phyloP scores from a whole-genome alignment of 2,113 vertebrate genomes.

The Romanogobio albipinnatus region DNA sequence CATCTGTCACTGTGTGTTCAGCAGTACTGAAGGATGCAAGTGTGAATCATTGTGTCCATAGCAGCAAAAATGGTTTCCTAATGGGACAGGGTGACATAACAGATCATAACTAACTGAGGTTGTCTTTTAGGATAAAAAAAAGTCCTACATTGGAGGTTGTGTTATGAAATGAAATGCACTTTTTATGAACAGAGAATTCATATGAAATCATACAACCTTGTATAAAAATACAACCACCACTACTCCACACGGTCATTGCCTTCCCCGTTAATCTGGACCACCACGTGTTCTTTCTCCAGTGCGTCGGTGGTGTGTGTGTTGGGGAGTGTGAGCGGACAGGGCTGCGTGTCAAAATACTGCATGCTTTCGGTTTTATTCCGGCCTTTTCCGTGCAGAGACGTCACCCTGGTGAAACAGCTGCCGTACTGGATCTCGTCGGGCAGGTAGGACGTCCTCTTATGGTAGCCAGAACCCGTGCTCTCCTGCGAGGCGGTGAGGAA shows the following conservation, averaged over 20 bases:
- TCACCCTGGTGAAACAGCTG: constrained; percentile 81
- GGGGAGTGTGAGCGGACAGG: constrained; percentile 64
- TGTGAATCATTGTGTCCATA: constrained; percentile 8
- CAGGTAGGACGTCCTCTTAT: constrained; percentile 94
- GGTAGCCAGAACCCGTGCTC: constrained; percentile 90
- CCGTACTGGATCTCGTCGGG: constrained; percentile 88
- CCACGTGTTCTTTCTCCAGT: constrained; percentile 87
- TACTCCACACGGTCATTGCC: constrained; percentile 75
- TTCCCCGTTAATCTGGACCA: constrained; percentile 86
- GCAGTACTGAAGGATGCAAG: background rate
- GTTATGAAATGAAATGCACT: constrained; percentile 42
- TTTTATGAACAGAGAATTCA: constrained; percentile 20
- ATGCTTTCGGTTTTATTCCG: constrained; percentile 87
- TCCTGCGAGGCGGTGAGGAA: constrained; percentile 93
- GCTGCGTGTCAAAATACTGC: constrained; percentile 88
- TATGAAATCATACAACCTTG: background rate
- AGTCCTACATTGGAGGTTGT: constrained; percentile 1
- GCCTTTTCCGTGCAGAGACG: constrained; percentile 75
- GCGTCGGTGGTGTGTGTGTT: constrained; percentile 75
- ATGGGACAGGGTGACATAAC: background rate
- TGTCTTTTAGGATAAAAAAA: constrained; percentile 17
- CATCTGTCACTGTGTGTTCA: background rate
- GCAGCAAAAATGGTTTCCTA: constrained; percentile 36
- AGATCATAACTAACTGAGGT: background rate
- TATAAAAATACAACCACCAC: constrained; percentile 10